Evolutionary conservation across 2,888 invertebrate species (phyloP).

Genomic region (Patella depressa): DNA sequence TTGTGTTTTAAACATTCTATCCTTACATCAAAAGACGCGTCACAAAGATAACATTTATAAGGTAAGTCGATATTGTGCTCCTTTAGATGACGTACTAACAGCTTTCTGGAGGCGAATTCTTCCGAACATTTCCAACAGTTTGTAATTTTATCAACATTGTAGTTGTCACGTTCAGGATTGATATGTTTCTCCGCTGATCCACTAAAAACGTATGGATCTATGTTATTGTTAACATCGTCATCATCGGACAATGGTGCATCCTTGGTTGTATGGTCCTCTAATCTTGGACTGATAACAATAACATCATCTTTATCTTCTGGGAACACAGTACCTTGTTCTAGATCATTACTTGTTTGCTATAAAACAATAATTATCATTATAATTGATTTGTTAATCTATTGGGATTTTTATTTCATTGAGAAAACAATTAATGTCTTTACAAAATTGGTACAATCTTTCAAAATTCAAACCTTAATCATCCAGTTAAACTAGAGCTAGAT

Average conservation of each 20-base stretch:
- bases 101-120: conserved; percentile 59
- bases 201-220: conserved; percentile 28
- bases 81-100: conserved; percentile 65
- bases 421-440: too few species aligned
- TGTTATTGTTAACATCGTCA: conserved; percentile 10
- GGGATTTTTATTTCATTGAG: too few species aligned
- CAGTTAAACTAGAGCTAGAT: too few species aligned
- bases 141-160: conserved; percentile 67
- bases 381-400: too few species aligned
- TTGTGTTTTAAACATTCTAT: conserved; percentile 87
- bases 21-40: conserved; percentile 85
- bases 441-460: too few species aligned
- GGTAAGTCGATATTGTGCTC: conserved; percentile 72
- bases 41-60: conserved; percentile 94
- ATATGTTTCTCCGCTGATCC: conserved; percentile 53
- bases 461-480: too few species aligned
- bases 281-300: not conserved
- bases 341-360: too few species aligned
- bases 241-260: conserved; percentile 9
- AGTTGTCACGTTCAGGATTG: conserved; percentile 67
- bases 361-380: too few species aligned
- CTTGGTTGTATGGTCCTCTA: not conserved
- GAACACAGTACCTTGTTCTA: too few species aligned
- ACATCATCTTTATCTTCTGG: not conserved
- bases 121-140: conserved; percentile 66